Conservation (phyloP, 2,113 vertebrate species). For the Edolisoma coerulescens region DNA sequence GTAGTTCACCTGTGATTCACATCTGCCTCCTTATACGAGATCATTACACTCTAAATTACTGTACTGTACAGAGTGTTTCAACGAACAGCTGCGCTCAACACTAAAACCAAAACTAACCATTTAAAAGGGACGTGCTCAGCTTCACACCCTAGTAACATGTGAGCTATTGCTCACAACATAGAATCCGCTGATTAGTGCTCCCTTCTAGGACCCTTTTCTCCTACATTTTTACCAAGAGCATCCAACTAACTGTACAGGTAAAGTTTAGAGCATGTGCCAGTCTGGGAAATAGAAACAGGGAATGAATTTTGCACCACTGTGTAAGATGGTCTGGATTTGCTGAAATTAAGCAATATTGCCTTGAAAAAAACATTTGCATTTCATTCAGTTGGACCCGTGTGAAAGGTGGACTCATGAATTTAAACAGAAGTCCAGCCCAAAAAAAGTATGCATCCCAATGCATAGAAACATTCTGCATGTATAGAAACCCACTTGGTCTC, state of each 20-base stretch:
- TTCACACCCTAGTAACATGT: background rate
- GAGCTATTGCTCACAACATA: background rate
- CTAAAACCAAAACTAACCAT: constrained; percentile 4
- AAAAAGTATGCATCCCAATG: background rate
- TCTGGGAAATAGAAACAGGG: background rate
- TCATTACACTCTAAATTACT: background rate
- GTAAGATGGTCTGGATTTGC: background rate
- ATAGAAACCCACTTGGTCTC: background rate
- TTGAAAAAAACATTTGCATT: background rate
- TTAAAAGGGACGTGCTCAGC: constrained; percentile 1
- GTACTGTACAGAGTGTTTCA: background rate
- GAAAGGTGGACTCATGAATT: background rate
- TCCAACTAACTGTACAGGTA: background rate
- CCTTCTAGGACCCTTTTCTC: background rate
- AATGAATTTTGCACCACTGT: background rate
- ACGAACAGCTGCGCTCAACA: constrained; percentile 1
- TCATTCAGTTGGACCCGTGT: background rate
- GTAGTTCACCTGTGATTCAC: constrained; percentile 15
- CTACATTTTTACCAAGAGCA: background rate
- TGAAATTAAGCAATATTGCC: background rate
- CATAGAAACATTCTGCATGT: background rate
- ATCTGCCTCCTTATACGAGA: background rate
- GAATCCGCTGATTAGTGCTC: background rate
- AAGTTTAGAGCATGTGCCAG: rapidly evolving
- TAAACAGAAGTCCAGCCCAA: background rate